phyloP scores from a whole-genome alignment of 1,140 invertebrate species.

The Micrasema minimum region DNA sequence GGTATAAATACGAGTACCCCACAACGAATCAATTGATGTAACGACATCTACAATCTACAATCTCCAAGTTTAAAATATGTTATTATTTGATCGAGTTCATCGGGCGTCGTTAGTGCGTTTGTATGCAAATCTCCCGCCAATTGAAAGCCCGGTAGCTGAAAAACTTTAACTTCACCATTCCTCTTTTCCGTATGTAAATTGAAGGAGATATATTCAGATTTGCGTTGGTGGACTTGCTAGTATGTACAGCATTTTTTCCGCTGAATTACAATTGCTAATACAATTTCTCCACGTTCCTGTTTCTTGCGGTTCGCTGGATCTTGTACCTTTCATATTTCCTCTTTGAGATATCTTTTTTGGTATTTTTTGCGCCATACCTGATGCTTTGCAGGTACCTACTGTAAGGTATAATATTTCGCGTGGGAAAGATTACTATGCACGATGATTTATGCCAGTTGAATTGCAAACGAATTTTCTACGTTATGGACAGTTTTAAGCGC shows the following conservation, averaged over 20 bases:
- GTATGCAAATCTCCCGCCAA: constrained; percentile 5
- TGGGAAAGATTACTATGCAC: constrained; percentile 24
- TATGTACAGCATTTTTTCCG: constrained; percentile 8
- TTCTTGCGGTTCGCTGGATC: constrained; percentile 31
- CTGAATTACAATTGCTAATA: constrained; percentile 52
- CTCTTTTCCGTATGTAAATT: constrained; percentile 18
- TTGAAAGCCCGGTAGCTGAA: constrained; percentile 6
- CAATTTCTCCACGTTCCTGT: constrained; percentile 28
- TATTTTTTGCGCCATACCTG: constrained; percentile 31
- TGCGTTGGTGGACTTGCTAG: constrained; percentile 6
- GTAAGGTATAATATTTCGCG: constrained; percentile 3
- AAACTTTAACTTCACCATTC: not conserved
- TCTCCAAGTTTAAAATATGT: too few species aligned
- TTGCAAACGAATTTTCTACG: too few species aligned
- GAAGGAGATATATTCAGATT: constrained; percentile 30
- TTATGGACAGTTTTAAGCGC: too few species aligned
- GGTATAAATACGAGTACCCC: too few species aligned
- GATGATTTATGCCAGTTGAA: constrained; percentile 17
- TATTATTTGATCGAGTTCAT: not conserved
- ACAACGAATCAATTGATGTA: too few species aligned
- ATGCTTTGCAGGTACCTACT: constrained; percentile 8
- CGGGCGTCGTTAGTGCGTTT: constrained; percentile 11
- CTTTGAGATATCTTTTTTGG: constrained; percentile 25
- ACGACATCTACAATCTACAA: too few species aligned
- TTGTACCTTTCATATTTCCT: constrained; percentile 26